phyloP scores from a whole-genome alignment of 2,888 invertebrate species.

The Agelastica alni region DNA sequence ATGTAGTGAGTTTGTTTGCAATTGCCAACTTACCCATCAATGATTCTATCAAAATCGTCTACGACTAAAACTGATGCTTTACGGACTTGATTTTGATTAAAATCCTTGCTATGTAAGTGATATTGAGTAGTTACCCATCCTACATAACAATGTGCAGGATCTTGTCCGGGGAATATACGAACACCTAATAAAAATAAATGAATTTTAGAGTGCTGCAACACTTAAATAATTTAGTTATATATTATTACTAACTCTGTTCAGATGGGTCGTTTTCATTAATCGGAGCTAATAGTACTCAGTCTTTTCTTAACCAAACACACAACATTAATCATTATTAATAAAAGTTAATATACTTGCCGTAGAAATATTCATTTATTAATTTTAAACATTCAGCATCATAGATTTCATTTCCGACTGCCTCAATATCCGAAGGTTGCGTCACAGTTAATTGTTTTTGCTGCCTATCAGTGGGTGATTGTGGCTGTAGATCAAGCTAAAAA shows the following conservation, averaged over 20 bases:
- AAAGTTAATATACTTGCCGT: conserved; percentile 60
- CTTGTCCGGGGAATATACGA: conserved; percentile 91
- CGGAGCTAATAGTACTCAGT: not conserved
- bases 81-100: conserved; percentile 84
- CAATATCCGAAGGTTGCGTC: conserved; percentile 71
- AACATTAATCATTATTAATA: not conserved
- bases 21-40: conserved; percentile 74
- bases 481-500: conserved; percentile 63
- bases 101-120: conserved; percentile 86
- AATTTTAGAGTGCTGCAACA: too few species aligned
- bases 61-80: conserved; percentile 80
- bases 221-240: not conserved
- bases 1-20: too few species aligned
- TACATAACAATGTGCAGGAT: conserved; percentile 92
- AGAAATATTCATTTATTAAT: conserved; percentile 97
- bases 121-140: conserved; percentile 99
- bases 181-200: conserved; percentile 59
- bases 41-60: conserved; percentile 76
- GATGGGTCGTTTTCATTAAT: not conserved
- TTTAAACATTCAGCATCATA: conserved; percentile 86
- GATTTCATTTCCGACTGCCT: conserved; percentile 83
- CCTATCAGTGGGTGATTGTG: conserved; percentile 63
- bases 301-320: not conserved
- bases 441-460: conserved; percentile 77
- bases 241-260: not conserved